Evolutionary conservation across 1,140 invertebrate genomes (phyloP), one percentile per base, ranked within the genome.

Genomic region (Nasonia vitripennis): DNA sequence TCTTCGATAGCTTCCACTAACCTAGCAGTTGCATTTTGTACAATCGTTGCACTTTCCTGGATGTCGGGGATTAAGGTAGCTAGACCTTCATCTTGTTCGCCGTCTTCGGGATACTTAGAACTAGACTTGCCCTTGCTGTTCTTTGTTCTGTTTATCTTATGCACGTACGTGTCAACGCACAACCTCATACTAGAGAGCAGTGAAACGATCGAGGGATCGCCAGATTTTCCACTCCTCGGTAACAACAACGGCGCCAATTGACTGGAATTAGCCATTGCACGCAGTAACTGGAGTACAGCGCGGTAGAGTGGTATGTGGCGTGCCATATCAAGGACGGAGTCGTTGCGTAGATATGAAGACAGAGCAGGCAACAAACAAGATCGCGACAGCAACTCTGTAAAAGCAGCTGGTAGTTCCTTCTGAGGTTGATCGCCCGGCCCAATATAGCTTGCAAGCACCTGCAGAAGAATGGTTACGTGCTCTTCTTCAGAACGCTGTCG

Each of bases 261-360:
- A 55, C 93, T 94, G 75, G 95, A 96, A 4, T 95, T 93, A 11
- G 97, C 96, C 87, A 98, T 94, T 6, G 97, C 96, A 86, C 98
- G 95, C 75, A 98, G 94, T 71, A 98, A 92, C 88, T 97, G 95
- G 84, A 98, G 92, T 84, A 98, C 95, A 45, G 97, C 96, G 90
- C 96, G 95, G 93, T 99, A 99, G 73, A 99, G 94, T 10, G 98
- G 97, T 91, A 98, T 98, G 92, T 99, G 98, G 14, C 98, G 95
- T 9, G 98, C 97, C 96, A 99, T 98, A 91, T 99, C 98, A 89
- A 99, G 92, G 78, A 99, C 98, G 93, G 98, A 99, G 92, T 99
- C 98, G 90, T 99, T 99, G 87, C 97, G 95, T 37, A 99, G 94
- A 89, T 99, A 99, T 0, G 97, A 98, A 84, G 97, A 97, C 10